Conservation (phyloP, 2,888 invertebrate genomes). For the Leptogaster cylindrica region DNA sequence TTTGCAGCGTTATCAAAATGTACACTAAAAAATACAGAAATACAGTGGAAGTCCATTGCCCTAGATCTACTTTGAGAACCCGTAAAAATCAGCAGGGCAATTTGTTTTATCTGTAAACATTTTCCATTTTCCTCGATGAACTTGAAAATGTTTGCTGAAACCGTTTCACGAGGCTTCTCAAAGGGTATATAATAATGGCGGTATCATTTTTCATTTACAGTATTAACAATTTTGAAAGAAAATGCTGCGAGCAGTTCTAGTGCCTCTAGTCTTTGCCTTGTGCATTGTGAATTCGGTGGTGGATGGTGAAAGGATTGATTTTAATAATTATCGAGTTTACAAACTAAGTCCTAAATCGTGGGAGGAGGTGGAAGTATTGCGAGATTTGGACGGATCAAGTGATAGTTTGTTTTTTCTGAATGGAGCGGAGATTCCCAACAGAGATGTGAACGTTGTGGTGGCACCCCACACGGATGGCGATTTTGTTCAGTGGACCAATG, state of each 20-base stretch:
- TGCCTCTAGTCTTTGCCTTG: too few relatives aligned
- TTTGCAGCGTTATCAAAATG: too few relatives aligned
- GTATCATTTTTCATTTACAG: background rate
- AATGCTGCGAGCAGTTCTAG: background rate
- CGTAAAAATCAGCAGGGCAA: too few relatives aligned
- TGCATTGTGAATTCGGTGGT: too few relatives aligned
- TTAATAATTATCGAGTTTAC: conserved; percentile 56
- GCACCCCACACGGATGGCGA: conserved; percentile 42
- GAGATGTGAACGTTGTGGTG: conserved; percentile 24
- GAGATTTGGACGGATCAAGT: conserved; percentile 47
- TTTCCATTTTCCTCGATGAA: too few relatives aligned
- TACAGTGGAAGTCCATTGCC: too few relatives aligned
- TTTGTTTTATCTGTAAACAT: too few relatives aligned
- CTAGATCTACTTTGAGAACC: too few relatives aligned
- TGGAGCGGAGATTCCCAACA: background rate
- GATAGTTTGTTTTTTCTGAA: conserved; percentile 43
- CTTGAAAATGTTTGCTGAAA: background rate
- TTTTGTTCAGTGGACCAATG: conserved; percentile 25
- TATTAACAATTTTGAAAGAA: background rate
- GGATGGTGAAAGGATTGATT: background rate
- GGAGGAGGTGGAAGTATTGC: conserved; percentile 56
- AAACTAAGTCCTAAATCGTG: conserved; percentile 56
- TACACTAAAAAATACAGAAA: too few relatives aligned
- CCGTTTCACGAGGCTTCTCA: background rate
- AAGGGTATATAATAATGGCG: background rate